phyloP scores from a whole-genome alignment of 2,113 vertebrate genomes.

The Phalacrocorax brasilianus region DNA sequence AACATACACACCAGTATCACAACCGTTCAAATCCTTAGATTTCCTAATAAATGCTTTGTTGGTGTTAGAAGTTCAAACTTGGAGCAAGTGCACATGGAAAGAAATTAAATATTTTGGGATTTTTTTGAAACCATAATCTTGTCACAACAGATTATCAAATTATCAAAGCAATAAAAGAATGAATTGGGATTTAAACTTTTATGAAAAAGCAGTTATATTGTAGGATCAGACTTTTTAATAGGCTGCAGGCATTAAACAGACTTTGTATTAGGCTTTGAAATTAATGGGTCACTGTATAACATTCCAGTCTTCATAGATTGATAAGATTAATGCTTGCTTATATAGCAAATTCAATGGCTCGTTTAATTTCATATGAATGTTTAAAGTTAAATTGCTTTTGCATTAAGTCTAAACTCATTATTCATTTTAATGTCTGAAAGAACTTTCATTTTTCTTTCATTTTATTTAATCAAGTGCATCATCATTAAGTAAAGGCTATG shows the following conservation, averaged over 20 bases:
- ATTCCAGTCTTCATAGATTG: constrained; percentile 79
- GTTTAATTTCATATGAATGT: constrained; percentile 89
- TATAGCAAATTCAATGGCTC: constrained; percentile 87
- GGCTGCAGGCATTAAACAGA: constrained; percentile 81
- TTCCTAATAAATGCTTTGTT: not conserved
- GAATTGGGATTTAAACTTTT: constrained; percentile 71
- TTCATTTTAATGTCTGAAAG: constrained; percentile 82
- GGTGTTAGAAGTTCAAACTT: not conserved
- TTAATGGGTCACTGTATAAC: constrained; percentile 84
- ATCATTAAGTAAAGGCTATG: constrained; percentile 77
- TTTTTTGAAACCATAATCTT: constrained; percentile 61
- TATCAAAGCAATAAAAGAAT: constrained; percentile 71
- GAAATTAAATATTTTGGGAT: not conserved
- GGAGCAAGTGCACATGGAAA: constrained; percentile 6
- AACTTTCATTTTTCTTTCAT: constrained; percentile 83
- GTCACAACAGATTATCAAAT: constrained; percentile 72
- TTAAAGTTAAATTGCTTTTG: constrained; percentile 88
- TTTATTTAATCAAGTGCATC: constrained; percentile 83
- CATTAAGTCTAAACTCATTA: constrained; percentile 87
- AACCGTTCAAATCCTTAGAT: not conserved
- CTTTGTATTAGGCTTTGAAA: constrained; percentile 80
- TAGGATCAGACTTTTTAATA: constrained; percentile 81
- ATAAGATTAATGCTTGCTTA: constrained; percentile 88
- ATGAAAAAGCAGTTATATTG: constrained; percentile 78
- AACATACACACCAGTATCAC: not conserved